These are phyloP conservation scores for Acanthaster planci DNA, from an alignment of 35 echinoderm and acorn worm species.

Conservation along the genomic window DNA sequence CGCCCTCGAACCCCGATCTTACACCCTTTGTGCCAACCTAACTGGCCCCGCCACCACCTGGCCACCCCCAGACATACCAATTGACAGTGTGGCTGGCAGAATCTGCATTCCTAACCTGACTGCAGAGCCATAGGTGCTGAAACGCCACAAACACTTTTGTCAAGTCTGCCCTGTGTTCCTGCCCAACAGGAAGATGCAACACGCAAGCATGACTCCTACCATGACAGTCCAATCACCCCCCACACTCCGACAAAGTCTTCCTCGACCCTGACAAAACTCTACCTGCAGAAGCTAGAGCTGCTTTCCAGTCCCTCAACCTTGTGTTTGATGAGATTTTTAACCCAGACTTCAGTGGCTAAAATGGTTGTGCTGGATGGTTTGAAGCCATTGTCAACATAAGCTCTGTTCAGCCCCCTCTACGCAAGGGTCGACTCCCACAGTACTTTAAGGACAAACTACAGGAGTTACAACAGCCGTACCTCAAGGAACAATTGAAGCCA, in stretches of 20 bases:
- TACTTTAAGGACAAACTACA: conserved; percentile 55
- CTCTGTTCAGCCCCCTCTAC: conserved; percentile 47
- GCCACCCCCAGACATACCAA: background rate
- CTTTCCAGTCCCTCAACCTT: conserved; percentile 30
- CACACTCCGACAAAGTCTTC: background rate
- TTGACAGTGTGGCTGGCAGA: no score
- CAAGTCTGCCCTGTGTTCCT: conserved; percentile 15
- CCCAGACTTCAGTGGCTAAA: conserved; percentile 35
- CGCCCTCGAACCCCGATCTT: background rate
- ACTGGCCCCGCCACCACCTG: background rate
- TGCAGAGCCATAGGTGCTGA: background rate
- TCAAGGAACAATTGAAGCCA: no score
- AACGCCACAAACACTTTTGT: conserved; percentile 32
- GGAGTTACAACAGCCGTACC: conserved; percentile 66
- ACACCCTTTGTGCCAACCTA: background rate
- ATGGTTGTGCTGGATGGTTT: conserved; percentile 42
- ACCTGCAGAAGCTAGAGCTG: background rate
- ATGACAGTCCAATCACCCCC: background rate
- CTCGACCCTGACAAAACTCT: conserved; percentile 9
- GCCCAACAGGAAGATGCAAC: background rate
- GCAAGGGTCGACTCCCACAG: conserved; percentile 38
- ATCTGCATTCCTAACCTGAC: conserved; percentile 35
- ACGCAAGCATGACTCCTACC: background rate
- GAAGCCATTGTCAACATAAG: conserved; percentile 65
- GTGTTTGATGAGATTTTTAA: conserved; percentile 45